Evolutionary conservation across 1,140 invertebrate genomes (phyloP).

Genomic region (Argopecten irradians): DNA sequence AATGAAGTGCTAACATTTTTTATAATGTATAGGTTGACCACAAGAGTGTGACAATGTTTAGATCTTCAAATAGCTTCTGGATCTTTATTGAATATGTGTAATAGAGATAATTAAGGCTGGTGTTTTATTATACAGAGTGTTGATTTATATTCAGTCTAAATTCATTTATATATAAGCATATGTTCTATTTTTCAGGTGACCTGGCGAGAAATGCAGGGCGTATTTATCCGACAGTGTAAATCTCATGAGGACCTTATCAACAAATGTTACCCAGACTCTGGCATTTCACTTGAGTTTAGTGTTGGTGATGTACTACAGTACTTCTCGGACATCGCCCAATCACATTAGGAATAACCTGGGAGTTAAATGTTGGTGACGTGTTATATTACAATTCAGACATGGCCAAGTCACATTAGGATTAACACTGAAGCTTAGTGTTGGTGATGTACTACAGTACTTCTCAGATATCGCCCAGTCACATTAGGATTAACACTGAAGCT

Average conservation of each 20-base stretch:
- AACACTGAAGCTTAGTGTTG: too few species aligned
- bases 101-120: background rate
- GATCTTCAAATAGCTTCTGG: too few species aligned
- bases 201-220: constrained; percentile 99
- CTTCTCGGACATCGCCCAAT: constrained; percentile 99
- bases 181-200: constrained; percentile 85
- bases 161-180: background rate
- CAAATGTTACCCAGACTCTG: constrained; percentile 96
- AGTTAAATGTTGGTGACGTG: constrained; percentile 97
- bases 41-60: too few species aligned
- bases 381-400: constrained; percentile 98
- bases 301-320: constrained; percentile 96
- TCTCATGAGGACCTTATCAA: constrained; percentile 95
- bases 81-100: too few species aligned
- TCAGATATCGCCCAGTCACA: too few species aligned
- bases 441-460: too few species aligned
- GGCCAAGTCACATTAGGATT: constrained; percentile 91
- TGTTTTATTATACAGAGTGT: background rate
- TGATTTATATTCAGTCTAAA: background rate
- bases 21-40: too few species aligned
- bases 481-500: too few species aligned
- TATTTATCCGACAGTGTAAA: constrained; percentile 98
- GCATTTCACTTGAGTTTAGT: constrained; percentile 96
- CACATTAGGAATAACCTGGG: constrained; percentile 95
- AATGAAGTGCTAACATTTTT: too few species aligned